phyloP scores from a whole-genome alignment of 1,140 invertebrate species.

The Centruroides sculpturatus region DNA sequence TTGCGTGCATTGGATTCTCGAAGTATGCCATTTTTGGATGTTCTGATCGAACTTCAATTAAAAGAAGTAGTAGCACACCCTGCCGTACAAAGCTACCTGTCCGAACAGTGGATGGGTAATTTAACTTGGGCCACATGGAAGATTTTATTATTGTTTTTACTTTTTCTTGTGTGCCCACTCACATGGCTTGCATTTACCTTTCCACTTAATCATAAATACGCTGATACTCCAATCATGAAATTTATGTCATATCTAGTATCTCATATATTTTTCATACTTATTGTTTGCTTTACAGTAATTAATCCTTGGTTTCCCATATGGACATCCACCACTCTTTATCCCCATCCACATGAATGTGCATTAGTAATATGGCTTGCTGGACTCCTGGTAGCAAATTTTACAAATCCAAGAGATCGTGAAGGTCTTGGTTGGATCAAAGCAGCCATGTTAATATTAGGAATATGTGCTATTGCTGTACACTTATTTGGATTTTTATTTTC shows the following conservation, averaged over 20 bases:
- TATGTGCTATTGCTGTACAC: constrained; percentile 76
- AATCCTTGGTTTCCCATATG: constrained; percentile 50
- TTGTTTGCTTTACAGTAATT: constrained; percentile 76
- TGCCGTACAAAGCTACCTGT: constrained; percentile 36
- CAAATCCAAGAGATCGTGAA: constrained; percentile 88
- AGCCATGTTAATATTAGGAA: constrained; percentile 79
- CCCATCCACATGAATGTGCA: constrained; percentile 91
- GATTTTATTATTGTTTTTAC: constrained; percentile 77
- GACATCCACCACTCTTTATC: constrained; percentile 30
- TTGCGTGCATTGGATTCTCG: constrained; percentile 78
- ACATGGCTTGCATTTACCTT: constrained; percentile 94
- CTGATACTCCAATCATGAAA: constrained; percentile 84
- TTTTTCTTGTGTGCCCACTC: constrained; percentile 82
- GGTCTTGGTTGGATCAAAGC: constrained; percentile 78
- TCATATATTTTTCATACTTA: constrained; percentile 90
- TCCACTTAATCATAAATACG: constrained; percentile 85
- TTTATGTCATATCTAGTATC: constrained; percentile 99
- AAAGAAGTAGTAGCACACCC: constrained; percentile 65
- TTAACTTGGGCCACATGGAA: constrained; percentile 92
- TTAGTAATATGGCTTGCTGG: constrained; percentile 93
- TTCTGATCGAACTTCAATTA: constrained; percentile 83
- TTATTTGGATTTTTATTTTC: constrained; percentile 41
- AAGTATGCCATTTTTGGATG: constrained; percentile 89
- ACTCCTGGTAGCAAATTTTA: constrained; percentile 84
- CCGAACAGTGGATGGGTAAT: constrained; percentile 93